phyloP scores from a whole-genome alignment of 1,140 invertebrate genomes.

The Holotrichia oblita region DNA sequence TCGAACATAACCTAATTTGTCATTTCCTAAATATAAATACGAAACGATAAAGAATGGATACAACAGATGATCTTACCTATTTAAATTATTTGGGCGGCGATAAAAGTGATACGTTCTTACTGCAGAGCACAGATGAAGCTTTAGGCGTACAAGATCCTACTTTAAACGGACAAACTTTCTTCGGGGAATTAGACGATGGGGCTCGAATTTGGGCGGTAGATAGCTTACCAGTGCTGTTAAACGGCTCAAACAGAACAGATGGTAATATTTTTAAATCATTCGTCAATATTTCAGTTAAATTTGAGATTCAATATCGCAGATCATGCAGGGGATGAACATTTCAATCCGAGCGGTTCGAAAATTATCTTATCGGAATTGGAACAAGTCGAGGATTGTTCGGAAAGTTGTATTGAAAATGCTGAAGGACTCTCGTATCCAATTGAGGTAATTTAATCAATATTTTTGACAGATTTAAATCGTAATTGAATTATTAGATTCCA shows the following conservation, averaged over 20 bases:
- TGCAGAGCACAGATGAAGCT: conserved; percentile 50
- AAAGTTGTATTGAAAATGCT: conserved; percentile 31
- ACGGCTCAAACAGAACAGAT: conserved; percentile 48
- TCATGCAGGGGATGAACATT: neutral
- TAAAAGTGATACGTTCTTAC: conserved; percentile 48
- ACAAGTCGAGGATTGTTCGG: neutral
- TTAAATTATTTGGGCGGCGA: conserved; percentile 53
- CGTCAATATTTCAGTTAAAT: no score
- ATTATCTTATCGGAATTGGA: conserved; percentile 13
- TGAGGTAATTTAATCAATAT: conserved; percentile 38
- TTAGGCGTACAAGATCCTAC: conserved; percentile 43
- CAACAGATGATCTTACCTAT: conserved; percentile 51
- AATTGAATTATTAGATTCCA: conserved; percentile 33
- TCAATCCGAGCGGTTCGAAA: conserved; percentile 19
- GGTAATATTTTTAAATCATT: conserved; percentile 38
- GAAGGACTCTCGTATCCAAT: conserved; percentile 41
- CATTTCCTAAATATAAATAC: neutral
- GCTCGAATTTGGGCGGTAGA: conserved; percentile 50
- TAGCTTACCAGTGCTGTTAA: conserved; percentile 50
- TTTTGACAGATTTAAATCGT: neutral
- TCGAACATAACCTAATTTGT: conserved; percentile 14
- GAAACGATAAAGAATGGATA: conserved; percentile 42
- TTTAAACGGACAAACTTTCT: conserved; percentile 51
- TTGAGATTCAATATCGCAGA: conserved; percentile 4
- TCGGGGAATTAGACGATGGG: conserved; percentile 51